Conservation (phyloP, 2,888 invertebrate genomes). For the Lepidocyrtoides sp. region DNA sequence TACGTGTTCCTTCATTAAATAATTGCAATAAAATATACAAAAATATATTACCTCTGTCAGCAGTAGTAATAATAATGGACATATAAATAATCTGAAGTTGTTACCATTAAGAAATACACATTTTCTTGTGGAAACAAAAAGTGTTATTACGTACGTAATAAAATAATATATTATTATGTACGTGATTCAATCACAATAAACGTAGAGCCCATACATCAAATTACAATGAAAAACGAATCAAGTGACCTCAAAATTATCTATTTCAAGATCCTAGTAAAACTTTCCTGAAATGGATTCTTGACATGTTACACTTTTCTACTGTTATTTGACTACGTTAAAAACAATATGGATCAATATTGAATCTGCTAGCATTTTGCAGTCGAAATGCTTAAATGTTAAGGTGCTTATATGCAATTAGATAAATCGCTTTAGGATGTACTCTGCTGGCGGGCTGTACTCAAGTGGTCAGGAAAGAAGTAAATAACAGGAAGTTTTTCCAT, state of each 20-base stretch:
- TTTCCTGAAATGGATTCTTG: conserved; percentile 67
- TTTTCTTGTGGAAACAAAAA: not conserved
- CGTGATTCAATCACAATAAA: conserved; percentile 18
- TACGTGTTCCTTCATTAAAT: not conserved
- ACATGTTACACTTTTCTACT: conserved; percentile 43
- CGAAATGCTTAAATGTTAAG: too few species aligned
- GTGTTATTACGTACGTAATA: not conserved
- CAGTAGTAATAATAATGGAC: not conserved
- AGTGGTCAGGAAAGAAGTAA: too few species aligned
- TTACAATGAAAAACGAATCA: not conserved
- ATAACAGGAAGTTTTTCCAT: too few species aligned
- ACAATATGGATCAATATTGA: conserved; percentile 29
- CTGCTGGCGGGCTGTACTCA: too few species aligned
- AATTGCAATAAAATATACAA: not conserved
- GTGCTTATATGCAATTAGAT: too few species aligned
- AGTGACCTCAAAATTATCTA: not conserved
- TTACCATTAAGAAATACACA: not conserved
- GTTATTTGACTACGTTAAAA: not conserved
- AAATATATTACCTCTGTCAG: not conserved
- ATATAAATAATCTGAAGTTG: not conserved
- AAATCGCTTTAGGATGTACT: too few species aligned
- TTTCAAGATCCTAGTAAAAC: conserved; percentile 41
- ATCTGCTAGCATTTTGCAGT: not conserved
- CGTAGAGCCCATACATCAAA: not conserved
- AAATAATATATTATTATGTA: not conserved